phyloP scores from a whole-genome alignment of 2,113 vertebrate species.

The Aegithalos caudatus region DNA sequence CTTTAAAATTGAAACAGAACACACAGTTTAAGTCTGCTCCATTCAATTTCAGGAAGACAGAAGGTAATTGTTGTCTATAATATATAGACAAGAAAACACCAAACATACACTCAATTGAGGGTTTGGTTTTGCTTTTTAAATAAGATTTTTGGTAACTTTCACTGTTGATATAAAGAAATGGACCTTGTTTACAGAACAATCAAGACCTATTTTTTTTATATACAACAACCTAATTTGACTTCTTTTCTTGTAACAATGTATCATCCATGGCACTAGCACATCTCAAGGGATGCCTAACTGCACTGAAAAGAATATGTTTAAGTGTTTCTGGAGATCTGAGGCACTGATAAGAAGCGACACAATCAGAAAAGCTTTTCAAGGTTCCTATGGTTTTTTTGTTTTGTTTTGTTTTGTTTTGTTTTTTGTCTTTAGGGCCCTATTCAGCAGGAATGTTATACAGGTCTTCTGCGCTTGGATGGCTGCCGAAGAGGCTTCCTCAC shows the following conservation, averaged over 20 bases:
- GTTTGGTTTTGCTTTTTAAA: conserved; percentile 3
- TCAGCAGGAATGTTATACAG: conserved; percentile 72
- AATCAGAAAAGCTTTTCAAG: conserved; percentile 62
- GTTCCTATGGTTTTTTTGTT: conserved; percentile 69
- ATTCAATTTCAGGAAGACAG: not conserved
- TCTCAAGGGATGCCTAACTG: conserved; percentile 53
- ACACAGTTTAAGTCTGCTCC: not conserved
- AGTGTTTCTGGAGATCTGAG: conserved; percentile 37
- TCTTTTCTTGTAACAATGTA: conserved; percentile 18
- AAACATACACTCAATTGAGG: not conserved
- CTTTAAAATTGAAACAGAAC: not conserved
- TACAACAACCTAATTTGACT: not conserved
- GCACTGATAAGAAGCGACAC: conserved; percentile 15
- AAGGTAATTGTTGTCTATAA: not conserved
- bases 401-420: conserved; percentile 73
- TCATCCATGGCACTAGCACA: not conserved
- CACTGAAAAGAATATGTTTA: conserved; percentile 24
- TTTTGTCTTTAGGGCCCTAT: conserved; percentile 74
- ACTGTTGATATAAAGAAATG: not conserved
- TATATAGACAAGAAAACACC: not conserved
- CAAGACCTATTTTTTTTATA: not conserved
- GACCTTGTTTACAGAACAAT: conserved; percentile 2
- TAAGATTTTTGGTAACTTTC: not conserved
- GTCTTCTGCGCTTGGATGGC: conserved; percentile 73
- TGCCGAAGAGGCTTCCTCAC: conserved; percentile 76